Base-by-base conservation (phyloP, 2,888 invertebrate genomes). In the Pollenia labialis region DNA sequence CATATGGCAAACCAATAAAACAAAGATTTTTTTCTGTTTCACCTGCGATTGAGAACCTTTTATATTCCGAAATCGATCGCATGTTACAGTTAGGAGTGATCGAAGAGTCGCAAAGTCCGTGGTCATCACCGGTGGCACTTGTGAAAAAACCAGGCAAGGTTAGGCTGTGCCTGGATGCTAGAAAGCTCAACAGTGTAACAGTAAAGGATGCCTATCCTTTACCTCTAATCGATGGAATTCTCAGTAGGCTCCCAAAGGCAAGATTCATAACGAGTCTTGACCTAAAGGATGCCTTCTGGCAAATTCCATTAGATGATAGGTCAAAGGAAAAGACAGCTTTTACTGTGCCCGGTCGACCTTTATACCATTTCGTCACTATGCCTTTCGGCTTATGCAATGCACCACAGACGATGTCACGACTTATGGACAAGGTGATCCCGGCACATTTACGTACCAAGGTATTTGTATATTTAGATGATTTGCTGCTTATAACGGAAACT, bases 131-230 rank as follows among this genome's bases (percentile, higher is more conserved):
- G 42, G 58, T 54, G 7, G 60, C 74, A 7, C 11, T 82, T 2
- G 56, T 82, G 8, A 11, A 54, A 2, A 82, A 82, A 42, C 68
- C 75, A 1, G 60, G 81, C 4, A 74, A 72, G 64, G 72, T 81
- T 2, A 46, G 71, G 44, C 50, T 81, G 23, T 81, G 72, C n/a
- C n/a, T 32, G 32, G 32, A 32, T 32, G 32, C 32, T 32, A 32
- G 32, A 32, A 32, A 32, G 32, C 32, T 32, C 32, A 32, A 32
- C 32, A 32, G 32, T 32, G 32, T 32, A 32, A 32, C 32, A 32
- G 32, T 32, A 32, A 32, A 32, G 4, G 32, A 32, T 32, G 32
- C 32, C 4, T 32, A 32, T 32, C 32, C 32, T 32, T 32, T 32
- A 32, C 32, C 32, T 32, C 32, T 32, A 2, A 32, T 32, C 32